These are phyloP conservation scores for Lithophane semibrunnea DNA, from an alignment of 2,888 invertebrate genomes.

Conservation along the genomic window DNA sequence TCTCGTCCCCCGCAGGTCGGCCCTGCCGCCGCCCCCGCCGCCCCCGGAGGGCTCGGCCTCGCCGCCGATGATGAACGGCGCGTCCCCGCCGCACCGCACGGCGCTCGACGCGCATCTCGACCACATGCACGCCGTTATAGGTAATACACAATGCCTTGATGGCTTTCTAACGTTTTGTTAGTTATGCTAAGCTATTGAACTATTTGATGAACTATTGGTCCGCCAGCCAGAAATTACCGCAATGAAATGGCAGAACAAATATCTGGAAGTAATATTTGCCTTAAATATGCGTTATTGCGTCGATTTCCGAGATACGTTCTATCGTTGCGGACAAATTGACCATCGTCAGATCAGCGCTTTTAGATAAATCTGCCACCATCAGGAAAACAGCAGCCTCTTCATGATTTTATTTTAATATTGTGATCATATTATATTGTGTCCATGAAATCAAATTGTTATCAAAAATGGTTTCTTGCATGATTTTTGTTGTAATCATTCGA, in stretches of 20 bases:
- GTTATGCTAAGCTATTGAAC: too few relatives aligned
- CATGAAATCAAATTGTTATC: neutral
- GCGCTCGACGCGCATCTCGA: slow-evolving; percentile 90
- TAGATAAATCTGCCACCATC: neutral
- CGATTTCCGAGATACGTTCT: neutral
- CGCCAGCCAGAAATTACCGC: neutral
- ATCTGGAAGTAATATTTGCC: neutral
- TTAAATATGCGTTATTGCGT: neutral
- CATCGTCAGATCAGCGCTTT: neutral
- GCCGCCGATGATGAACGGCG: slow-evolving; percentile 85
- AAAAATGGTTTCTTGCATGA: neutral
- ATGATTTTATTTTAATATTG: neutral
- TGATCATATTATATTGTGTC: too few relatives aligned
- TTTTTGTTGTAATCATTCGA: neutral
- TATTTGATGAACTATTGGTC: too few relatives aligned
- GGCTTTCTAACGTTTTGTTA: neutral
- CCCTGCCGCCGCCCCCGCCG: slow-evolving; percentile 89
- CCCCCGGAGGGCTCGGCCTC: slow-evolving; percentile 85
- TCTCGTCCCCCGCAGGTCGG: slow-evolving; percentile 71
- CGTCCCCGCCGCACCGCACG: slow-evolving; percentile 92
- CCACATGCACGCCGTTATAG: slow-evolving; percentile 88
- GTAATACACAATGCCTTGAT: slow-evolving; percentile 65
- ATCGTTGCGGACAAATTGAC: too few relatives aligned
- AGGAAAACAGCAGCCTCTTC: too few relatives aligned
- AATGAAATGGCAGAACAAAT: neutral